Conservation (phyloP, 1,140 invertebrate species). For the Zaprionus nigranus region DNA sequence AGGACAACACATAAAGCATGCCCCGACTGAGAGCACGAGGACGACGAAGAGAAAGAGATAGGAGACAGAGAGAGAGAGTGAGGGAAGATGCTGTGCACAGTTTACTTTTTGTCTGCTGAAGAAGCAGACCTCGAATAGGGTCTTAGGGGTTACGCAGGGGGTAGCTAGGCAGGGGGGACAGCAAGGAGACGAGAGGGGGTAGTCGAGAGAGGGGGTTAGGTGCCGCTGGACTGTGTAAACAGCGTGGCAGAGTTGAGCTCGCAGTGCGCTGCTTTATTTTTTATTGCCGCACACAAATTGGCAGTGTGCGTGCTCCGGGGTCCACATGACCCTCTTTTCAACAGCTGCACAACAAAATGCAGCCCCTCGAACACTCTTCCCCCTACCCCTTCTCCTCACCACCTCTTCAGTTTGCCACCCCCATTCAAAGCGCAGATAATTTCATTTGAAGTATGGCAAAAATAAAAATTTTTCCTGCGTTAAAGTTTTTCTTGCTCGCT, state of each 20-base stretch:
- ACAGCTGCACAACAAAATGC: constrained; percentile 71
- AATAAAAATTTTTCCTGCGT: constrained; percentile 70
- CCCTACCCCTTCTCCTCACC: not conserved
- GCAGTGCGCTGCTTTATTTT: constrained; percentile 54
- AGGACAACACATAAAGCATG: constrained; percentile 77
- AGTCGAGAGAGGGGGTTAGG: constrained; percentile 19
- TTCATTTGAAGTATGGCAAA: constrained; percentile 81
- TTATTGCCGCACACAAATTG: constrained; percentile 65
- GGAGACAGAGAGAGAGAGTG: not conserved
- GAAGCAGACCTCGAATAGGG: constrained; percentile 25
- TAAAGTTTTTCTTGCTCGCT: constrained; percentile 57
- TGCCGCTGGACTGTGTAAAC: constrained; percentile 66
- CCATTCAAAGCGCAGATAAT: constrained; percentile 74
- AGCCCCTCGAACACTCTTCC: not conserved
- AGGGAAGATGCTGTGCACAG: constrained; percentile 39
- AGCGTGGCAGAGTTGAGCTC: constrained; percentile 43
- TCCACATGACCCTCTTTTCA: constrained; percentile 76
- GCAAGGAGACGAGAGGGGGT: not conserved
- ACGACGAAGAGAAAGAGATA: not conserved
- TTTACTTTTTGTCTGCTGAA: constrained; percentile 62
- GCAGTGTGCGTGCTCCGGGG: constrained; percentile 72
- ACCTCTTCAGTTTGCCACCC: not conserved
- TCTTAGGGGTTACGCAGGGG: constrained; percentile 52
- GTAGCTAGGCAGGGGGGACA: not conserved
- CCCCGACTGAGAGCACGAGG: not conserved